Evolutionary conservation across 2,797 vertebrate genomes (phyloP), one percentile per base, ranked within the genome.

Genomic region (Sternotherus odoratus): DNA sequence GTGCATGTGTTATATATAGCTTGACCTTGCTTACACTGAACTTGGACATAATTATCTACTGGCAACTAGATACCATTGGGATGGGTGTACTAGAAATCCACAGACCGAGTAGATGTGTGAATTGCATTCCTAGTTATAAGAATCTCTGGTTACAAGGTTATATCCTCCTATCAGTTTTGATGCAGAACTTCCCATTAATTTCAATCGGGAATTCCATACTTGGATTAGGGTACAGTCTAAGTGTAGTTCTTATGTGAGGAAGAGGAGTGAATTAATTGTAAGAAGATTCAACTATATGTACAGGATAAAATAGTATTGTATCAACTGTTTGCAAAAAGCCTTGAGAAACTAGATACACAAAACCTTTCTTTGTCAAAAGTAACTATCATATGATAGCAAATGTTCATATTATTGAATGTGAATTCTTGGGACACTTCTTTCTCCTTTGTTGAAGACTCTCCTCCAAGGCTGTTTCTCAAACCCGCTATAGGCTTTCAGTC

Each of bases 11-110:
- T 26, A 50, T 17, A 10, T 80, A 16, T 43, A 33, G 82, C 48
- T 46, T 12, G 49, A 36, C 30, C 36, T 53, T 75, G 69, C 53
- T 80, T n/a, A 7, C 33, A 1, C 17, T 4, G 1, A 2, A 0
- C 33, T 0, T n/a, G 69, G 93, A 56, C 28, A 1, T 26, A 74
- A 86, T 26, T 79, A 57, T 53, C 48, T 89, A 86, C 94, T 96
- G 95, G 92, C 79, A 91, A 83, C 90, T 85, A 89, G 87, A 8
- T 94, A 88, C 50, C 66, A 6, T 60, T 19, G 30, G 77, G 6
- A 9, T 86, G 86, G 90, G n/a, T 63, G 82, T 80, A 50, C 63
- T 77, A 15, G 53, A 89, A 36, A 39, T 26, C 17, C 72, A 17
- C 79, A 90, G 63, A 46, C 51, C 39, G 79, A 74, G 88, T 21